phyloP scores from a whole-genome alignment of 1,140 invertebrate genomes.

The Tetragnatha versicolor region DNA sequence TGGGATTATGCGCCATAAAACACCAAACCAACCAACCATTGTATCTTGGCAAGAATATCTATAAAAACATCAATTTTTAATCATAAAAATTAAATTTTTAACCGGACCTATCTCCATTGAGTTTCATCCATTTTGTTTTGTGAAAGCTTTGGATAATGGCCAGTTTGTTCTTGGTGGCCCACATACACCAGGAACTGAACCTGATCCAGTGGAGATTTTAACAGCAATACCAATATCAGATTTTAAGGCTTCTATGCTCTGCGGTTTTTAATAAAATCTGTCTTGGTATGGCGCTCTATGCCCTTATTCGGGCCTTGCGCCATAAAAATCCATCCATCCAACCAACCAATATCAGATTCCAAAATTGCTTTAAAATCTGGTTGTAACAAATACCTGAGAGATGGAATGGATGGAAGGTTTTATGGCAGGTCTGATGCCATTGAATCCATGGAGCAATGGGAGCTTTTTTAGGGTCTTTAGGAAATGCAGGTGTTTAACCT shows the following conservation, averaged over 20 bases:
- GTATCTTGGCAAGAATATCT: no score
- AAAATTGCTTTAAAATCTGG: conserved; percentile 91
- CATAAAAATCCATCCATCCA: no score
- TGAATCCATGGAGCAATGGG: conserved; percentile 90
- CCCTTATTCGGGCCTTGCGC: no score
- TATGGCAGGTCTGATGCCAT: conserved; percentile 92
- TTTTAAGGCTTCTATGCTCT: no score
- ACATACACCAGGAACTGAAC: conserved; percentile 81
- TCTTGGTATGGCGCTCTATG: no score
- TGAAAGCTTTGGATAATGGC: conserved; percentile 91
- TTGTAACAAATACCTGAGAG: conserved; percentile 90
- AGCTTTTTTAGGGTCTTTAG: no score
- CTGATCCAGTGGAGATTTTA: conserved; percentile 90
- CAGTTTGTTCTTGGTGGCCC: conserved; percentile 86
- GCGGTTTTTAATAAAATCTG: no score
- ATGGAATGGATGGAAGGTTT: conserved; percentile 78
- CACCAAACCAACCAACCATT: no score
- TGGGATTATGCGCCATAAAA: no score
- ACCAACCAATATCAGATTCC: conserved; percentile 80
- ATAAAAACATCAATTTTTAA: no score
- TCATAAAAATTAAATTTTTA: no score
- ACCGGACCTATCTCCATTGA: conserved; percentile 87
- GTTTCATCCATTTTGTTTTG: conserved; percentile 80
- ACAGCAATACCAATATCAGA: conserved; percentile 89
- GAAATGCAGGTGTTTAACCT: no score